These are phyloP conservation scores for Cosmia trapezina DNA, from an alignment of 2,888 invertebrate genomes.

Conservation along the genomic window DNA sequence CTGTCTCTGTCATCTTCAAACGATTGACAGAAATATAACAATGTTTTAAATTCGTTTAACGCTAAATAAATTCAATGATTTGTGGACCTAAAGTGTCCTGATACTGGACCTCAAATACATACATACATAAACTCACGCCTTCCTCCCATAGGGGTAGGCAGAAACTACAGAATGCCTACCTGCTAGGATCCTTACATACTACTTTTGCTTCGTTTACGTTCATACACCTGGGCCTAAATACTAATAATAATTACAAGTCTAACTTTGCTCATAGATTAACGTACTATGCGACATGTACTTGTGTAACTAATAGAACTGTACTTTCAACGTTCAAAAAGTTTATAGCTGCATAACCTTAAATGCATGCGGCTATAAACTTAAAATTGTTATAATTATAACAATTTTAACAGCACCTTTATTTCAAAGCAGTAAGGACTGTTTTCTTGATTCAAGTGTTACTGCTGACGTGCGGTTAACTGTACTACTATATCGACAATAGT, in stretches of 20 bases:
- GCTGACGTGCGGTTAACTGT: not conserved
- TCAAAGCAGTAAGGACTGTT: not conserved
- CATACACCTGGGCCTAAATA: not conserved
- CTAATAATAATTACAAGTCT: not conserved
- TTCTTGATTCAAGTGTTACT: not conserved
- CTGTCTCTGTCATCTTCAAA: no score
- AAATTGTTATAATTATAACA: no score
- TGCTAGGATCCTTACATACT: no score
- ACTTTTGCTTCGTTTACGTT: no score
- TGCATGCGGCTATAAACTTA: no score
- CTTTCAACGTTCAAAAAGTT: not conserved
- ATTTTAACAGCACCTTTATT: not conserved
- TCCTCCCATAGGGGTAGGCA: no score
- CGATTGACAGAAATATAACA: no score
- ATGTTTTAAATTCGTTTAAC: no score
- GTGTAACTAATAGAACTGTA: slow-evolving; percentile 6
- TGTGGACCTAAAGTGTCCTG: not conserved
- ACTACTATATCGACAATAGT: not conserved
- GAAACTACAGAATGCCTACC: no score
- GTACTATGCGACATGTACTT: not conserved
- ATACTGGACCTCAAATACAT: no score
- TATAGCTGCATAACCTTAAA: no score
- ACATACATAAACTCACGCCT: not conserved
- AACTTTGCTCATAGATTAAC: not conserved
- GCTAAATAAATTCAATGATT: not conserved